Evolutionary conservation across 2,888 invertebrate genomes (phyloP), one percentile per base, ranked within the genome.

Genomic region (Strigamia maritima): DNA sequence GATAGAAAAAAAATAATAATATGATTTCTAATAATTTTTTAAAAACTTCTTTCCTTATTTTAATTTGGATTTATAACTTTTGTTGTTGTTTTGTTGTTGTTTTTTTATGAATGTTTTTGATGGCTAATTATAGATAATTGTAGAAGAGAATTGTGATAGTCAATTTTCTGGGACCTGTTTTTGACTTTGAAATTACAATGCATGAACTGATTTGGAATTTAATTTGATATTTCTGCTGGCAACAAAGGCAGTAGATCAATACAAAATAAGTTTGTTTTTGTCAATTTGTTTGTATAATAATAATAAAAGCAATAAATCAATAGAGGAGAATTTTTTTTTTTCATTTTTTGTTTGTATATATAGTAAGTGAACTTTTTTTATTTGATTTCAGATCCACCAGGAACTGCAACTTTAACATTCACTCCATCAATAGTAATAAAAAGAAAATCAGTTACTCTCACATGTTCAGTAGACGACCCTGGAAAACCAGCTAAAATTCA

Each of bases 361-460:
- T n/a, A n/a, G n/a, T 49, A 49, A 49, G n/a, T 49, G n/a, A 49
- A 49, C 19, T 74, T 74, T 28, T 24, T 2, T 44, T 44, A 24
- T 28, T 78, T 40, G 26, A 2, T 79, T 79, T 14, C 86, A 93
- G 93, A 95, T 88, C 93, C 94, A 31, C 95, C 95, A 0, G 94
- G 94, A 0, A 91, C 92, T n/a, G 93, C 95, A 0, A 90, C 90
- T 80, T 87, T 95, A 74, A 89, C 90, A 0, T 93, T 92, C 84
- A 90, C 91, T 22, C 94, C 94, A 0, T 89, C 89, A 83, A 88
- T 91, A 35, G 94, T 95, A 0, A 90, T 94, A 65, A 96, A 97
- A 85, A 93, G 93, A 81, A 92, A 91, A 82, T 90, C 92, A 49
- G 89, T 97, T 28, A 92, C 92, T n/a, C 89, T 97, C 81, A 91